A percentile compares a stretch with the other conserved stretches of the same genome.
phyloP scores from a whole-genome alignment of 92 coral and sea anemone genomes.

The Chrysogorgia sp. region DNA sequence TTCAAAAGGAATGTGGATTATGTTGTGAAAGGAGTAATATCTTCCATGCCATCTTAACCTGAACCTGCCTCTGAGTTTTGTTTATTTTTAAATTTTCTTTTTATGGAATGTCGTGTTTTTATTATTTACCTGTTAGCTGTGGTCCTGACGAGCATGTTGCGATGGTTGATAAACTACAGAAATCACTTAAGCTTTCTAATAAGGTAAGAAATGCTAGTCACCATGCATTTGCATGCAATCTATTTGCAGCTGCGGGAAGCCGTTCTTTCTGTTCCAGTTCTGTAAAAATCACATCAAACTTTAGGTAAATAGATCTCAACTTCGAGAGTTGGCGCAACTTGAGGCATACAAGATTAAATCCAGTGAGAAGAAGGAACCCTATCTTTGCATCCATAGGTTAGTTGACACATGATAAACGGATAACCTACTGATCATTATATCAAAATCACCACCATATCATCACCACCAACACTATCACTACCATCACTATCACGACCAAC shows the following conservation, averaged over 20 bases:
- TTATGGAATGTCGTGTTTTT: too few relatives aligned
- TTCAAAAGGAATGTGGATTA: too few relatives aligned
- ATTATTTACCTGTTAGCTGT: slow-evolving; percentile 55
- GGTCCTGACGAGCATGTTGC: slow-evolving; percentile 94
- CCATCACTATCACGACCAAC: too few relatives aligned
- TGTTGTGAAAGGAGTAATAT: too few relatives aligned
- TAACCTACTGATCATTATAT: too few relatives aligned
- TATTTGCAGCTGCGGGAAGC: too few relatives aligned
- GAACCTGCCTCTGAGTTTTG: too few relatives aligned
- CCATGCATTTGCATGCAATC: too few relatives aligned
- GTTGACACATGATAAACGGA: not conserved
- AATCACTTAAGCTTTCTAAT: slow-evolving; percentile 73
- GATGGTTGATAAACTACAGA: slow-evolving; percentile 89
- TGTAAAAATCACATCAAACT: not conserved
- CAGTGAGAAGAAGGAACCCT: slow-evolving; percentile 61
- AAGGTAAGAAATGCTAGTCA: slow-evolving; percentile 69
- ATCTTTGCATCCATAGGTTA: slow-evolving; percentile 87
- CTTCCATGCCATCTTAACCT: too few relatives aligned
- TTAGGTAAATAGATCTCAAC: slow-evolving; percentile 73
- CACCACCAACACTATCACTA: too few relatives aligned
- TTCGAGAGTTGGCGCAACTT: slow-evolving; percentile 88
- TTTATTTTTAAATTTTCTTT: not conserved
- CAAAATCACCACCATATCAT: too few relatives aligned
- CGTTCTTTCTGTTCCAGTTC: not conserved
- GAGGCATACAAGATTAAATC: slow-evolving; percentile 83